Base-by-base conservation (phyloP, 1,140 invertebrate species). In the Mylabris phalerata region DNA sequence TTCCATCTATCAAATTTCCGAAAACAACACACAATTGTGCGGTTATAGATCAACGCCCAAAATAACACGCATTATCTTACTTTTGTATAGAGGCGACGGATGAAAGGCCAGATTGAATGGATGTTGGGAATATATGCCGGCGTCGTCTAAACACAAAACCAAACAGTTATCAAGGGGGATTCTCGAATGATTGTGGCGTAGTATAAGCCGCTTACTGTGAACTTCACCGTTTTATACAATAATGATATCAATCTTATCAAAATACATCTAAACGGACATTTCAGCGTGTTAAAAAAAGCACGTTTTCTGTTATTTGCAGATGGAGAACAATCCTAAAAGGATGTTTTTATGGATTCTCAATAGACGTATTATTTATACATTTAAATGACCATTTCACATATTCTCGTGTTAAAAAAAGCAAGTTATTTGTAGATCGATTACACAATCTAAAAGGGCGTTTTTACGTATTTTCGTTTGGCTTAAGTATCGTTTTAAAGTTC, bases 61-160 rank as follows among this genome's bases (percentile, higher is more conserved):
- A 19, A 59, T 59, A 59, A 54, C 41, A 11, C 57, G 45, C 57
- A 59, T 59, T 54, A 59, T 59, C 57, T 54, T 45, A 59, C 57
- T 59, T 59, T 59, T 47, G 57, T 59, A 49, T 26, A 40, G 10
- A 6, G 42, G 4, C 7, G 32, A 32, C 4, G 57, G 50, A 59
- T 59, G 41, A 59, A 59, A 59, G 49, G 27, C 26, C 9, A 59
- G 57, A 59, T 59, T 54, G 57, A 57, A 47, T 49, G 55, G 55
- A n/a, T 47, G 19, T 19, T 19, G 19, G n/a, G 27, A n/a, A 43
- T 24, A 27, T 38, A 48, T 48, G 19, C 26, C 39, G 5, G 3
- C 10, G 9, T 10, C 9, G 41, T 7, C 10, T 4, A 42, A 42
- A 42, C 9, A 42, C 4, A 42, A 9, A 10, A 4, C 4, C 5